Base-by-base conservation (phyloP, 1,140 invertebrate genomes). In the Sesamia nonagrioides region DNA sequence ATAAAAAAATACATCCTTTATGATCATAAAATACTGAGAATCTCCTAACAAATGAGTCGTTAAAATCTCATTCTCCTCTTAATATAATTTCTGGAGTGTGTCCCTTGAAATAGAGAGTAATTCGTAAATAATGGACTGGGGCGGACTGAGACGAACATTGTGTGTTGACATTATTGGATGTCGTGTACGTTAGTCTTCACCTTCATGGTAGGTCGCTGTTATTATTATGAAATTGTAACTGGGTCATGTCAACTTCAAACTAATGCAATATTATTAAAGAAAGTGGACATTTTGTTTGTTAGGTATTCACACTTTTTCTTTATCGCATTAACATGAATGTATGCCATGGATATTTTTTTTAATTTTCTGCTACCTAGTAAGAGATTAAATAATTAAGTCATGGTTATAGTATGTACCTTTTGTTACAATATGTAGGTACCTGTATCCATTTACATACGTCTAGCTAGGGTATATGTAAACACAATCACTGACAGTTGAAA, bases 11-110 rank as follows among this genome's bases (percentile, higher is more conserved):
- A 33, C 71, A 60, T 58, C 58, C 74, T 18, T 21, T 63, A 21
- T 68, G 61, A 48, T 68, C 74, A 50, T 60, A 61, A 86, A 86
- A 79, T 80, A 81, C 66, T 76, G 76, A 54, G 75, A 80, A 78
- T 78, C 77, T 78, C 68, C 45, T 69, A 81, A 69, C 76, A 84
- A 86, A 86, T 86, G 83, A 84, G 82, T 86, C 85, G 78, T 84
- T 86, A 84, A 86, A 86, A 83, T 83, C 85, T 82, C 83, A 84
- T 86, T 86, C 74, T 63, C 68, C 79, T 71, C 78, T 78, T 77
- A 80, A 84, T 68, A 81, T 83, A 81, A 84, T 84, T 82, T 80
- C 61, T 80, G 74, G 58, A 72, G 75, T 56, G 76, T 80, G 78
- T 79, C 81, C 74, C 81, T 74, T 52, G 42, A 82, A 84, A 85